Base-by-base conservation (phyloP, 2,888 invertebrate species). In the Leucoma salicis region DNA sequence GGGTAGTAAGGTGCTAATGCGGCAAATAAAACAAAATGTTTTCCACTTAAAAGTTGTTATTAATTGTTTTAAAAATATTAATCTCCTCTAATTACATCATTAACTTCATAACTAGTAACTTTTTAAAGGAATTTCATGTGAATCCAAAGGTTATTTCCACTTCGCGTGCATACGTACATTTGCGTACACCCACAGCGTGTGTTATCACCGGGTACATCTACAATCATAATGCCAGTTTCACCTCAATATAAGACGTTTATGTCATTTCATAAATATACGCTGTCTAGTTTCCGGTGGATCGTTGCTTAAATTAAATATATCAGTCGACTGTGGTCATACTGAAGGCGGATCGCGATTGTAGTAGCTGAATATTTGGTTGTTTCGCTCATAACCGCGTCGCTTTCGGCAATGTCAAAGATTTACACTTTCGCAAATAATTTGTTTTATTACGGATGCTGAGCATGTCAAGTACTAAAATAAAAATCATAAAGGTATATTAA, bases 201-300 rank as follows among this genome's bases (percentile, higher is more conserved):
- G 36, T 46, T 58, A 58, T 61, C 62, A 51, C 12, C 14, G 8
- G 39, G 34, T 38, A 57, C 57, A 58, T 58, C 58, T 46, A 50
- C 47, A 46, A 57, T 53, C 36, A 61, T 55, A 62, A 54, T 49
- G 49, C 48, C 43, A 59, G 60, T 62, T 58, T 65, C 63, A 63
- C 71, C 65, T 62, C 38, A 50, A 62, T 70, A 66, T 60, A 57
- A 58, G 58, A 57, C 49, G 67, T 79, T 78, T 74, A 78, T 78
- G 71, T 68, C 62, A 69, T 70, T 77, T 68, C 63, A 74, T 77
- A 77, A 74, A 78, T 73, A 71, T 69, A 62, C 66, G 69, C 47
- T 58, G 61, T 57, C 58, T 65, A 62, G 73, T 74, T 85, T 83
- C 83, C 84, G 84, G 78, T 74, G 71, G 61, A 46, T 39, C 42